Conservation (phyloP, 1,140 invertebrate species). For the Cotesia vestalis region DNA sequence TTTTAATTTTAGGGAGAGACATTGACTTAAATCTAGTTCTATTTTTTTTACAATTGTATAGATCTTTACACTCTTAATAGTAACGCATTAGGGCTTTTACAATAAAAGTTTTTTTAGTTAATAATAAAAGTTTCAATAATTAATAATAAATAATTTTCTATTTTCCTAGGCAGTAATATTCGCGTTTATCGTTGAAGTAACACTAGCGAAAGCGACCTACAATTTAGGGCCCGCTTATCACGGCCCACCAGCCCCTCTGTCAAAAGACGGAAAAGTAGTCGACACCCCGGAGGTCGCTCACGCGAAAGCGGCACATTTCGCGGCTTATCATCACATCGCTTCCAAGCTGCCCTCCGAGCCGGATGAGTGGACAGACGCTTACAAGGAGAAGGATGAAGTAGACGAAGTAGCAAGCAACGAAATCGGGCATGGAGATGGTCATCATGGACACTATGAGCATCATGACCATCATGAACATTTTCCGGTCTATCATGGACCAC, state of each 20-base stretch:
- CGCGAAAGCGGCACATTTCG: conserved; percentile 68
- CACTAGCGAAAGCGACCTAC: background rate
- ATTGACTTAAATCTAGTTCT: too few species aligned
- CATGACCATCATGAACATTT: conserved; percentile 2
- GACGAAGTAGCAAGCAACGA: background rate
- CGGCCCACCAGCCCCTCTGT: conserved; percentile 63
- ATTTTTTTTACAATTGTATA: too few species aligned
- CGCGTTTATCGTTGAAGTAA: background rate
- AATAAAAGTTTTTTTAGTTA: too few species aligned
- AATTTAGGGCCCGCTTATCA: conserved; percentile 42
- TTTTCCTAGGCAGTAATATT: conserved; percentile 1
- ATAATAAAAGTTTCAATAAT: too few species aligned
- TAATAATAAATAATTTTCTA: background rate
- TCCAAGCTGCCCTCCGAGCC: conserved; percentile 17
- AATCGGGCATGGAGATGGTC: conserved; percentile 17
- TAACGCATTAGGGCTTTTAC: too few species aligned
- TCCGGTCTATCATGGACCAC: conserved; percentile 39
- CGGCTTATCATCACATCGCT: conserved; percentile 61
- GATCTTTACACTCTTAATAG: too few species aligned
- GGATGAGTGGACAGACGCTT: background rate
- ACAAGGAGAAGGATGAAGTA: background rate
- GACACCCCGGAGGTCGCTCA: conserved; percentile 71
- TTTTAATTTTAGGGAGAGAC: too few species aligned
- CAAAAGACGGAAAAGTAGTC: conserved; percentile 61
- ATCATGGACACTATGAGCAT: background rate